Base-by-base conservation (phyloP, 2,888 invertebrate genomes). In the Acanthococcus lagerstroemiae region DNA sequence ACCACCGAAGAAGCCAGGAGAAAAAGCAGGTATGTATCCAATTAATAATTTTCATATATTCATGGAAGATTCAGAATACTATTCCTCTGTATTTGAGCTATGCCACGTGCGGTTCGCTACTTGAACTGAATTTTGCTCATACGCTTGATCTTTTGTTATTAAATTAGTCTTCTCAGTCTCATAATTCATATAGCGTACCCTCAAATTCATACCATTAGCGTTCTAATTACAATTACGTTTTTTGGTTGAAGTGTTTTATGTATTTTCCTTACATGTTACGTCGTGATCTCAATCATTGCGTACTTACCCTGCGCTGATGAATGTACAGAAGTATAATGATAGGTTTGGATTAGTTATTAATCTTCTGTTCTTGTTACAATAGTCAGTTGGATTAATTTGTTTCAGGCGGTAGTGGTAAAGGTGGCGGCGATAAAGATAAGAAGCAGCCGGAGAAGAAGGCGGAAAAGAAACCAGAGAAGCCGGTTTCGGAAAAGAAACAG, bases 401-500 rank as follows among this genome's bases (percentile, higher is more conserved):
- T 15, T 63, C 67, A 30, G 63, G 66, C 27, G 57, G 67, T 24
- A 67, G 66, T 46, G 61, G 55, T 30, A 37, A 37, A 37, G 37
- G 37, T n/a, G n/a, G n/a, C n/a, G n/a, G n/a, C n/a, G 37, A 37
- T 9, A 56, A 63, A 12, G 65, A 65, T 46, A 67, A 67, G 15
- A 66, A 66, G n/a, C n/a, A n/a, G 6, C 17, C 66, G 44, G 69
- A 69, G 15, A 68, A 68, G 30, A 69, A 69, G 44, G 50, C 67
- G 19, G 66, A 68, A 44, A 69, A 69, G 63, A 68, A 67, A 61
- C 21, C 68, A 9, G 63, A 67, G 30, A 68, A 68, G 19, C 63
- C 66, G 21, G 68, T 68, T 60, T 24, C 68, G 45, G 66, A 66
- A 24, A 68, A 69, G 50, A 68, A 69, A 67, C 67, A 70, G 46